These are phyloP conservation scores for Astur gentilis DNA, from an alignment of 2,113 vertebrate genomes.

Conservation along the genomic window DNA sequence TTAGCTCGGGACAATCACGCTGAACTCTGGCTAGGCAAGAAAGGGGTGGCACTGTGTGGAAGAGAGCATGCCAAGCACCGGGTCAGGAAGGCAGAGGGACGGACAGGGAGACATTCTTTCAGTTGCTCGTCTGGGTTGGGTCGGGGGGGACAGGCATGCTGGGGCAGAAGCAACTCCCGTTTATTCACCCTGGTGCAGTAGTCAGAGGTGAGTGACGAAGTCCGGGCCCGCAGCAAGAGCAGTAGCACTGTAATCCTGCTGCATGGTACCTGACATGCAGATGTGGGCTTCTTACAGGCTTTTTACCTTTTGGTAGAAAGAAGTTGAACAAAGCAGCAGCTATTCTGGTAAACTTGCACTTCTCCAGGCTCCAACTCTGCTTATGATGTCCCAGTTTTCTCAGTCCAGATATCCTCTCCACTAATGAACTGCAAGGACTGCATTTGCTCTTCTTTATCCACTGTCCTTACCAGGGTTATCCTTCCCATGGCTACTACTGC, in stretches of 20 bases:
- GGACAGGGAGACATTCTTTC: neutral
- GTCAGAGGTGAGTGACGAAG: neutral
- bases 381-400: neutral
- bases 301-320: neutral
- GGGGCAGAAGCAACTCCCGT: neutral
- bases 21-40: neutral
- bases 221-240: neutral
- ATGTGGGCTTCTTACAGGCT: neutral
- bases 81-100: neutral
- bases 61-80: neutral
- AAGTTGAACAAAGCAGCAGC: neutral
- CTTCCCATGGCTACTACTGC: neutral
- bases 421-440: neutral
- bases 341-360: neutral
- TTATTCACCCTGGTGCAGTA: neutral
- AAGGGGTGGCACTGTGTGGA: neutral
- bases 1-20: accelerated
- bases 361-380: neutral
- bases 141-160: neutral
- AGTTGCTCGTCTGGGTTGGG: neutral
- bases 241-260: neutral
- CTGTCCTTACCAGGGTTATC: neutral
- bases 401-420: neutral
- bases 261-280: neutral
- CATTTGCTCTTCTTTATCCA: neutral